These are phyloP conservation scores for Plectropomus leopardus DNA, from an alignment of 2,113 vertebrate genomes.

Conservation along the genomic window DNA sequence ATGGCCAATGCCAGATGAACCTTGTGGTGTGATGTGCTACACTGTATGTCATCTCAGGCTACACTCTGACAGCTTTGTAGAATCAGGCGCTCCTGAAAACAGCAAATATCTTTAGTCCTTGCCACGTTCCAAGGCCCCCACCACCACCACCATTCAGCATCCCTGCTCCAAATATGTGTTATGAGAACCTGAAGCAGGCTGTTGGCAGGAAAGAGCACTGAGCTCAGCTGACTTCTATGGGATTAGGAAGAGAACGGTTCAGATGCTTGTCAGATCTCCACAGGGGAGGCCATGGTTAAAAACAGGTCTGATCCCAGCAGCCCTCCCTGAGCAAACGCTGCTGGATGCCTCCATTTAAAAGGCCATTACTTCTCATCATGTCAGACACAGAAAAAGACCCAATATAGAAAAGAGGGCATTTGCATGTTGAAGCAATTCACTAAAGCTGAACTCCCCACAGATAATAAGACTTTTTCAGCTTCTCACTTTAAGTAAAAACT, in stretches of 20 bases:
- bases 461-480: background rate
- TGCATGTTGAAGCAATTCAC: slow-evolving; percentile 13
- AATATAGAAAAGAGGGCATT: slow-evolving; percentile 46
- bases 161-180: background rate
- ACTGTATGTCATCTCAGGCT: too few species aligned
- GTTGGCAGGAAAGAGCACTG: background rate
- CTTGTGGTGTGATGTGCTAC: too few species aligned
- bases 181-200: slow-evolving; percentile 2
- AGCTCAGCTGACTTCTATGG: slow-evolving; percentile 24
- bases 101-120: too few species aligned
- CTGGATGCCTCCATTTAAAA: slow-evolving; percentile 42
- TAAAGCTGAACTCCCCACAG: slow-evolving; percentile 8
- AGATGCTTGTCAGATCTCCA: slow-evolving; percentile 38
- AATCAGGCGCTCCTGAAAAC: too few species aligned
- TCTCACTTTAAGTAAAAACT: background rate
- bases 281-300: slow-evolving; percentile 22
- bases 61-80: too few species aligned
- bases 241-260: slow-evolving; percentile 9
- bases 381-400: slow-evolving; percentile 37
- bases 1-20: too few species aligned
- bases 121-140: background rate
- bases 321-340: slow-evolving; percentile 33
- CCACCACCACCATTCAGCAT: background rate
- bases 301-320: slow-evolving; percentile 46
- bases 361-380: slow-evolving; percentile 49